Conservation (phyloP, 35 echinoderm and acorn worm genomes). For the Ophioderma brevispina region DNA sequence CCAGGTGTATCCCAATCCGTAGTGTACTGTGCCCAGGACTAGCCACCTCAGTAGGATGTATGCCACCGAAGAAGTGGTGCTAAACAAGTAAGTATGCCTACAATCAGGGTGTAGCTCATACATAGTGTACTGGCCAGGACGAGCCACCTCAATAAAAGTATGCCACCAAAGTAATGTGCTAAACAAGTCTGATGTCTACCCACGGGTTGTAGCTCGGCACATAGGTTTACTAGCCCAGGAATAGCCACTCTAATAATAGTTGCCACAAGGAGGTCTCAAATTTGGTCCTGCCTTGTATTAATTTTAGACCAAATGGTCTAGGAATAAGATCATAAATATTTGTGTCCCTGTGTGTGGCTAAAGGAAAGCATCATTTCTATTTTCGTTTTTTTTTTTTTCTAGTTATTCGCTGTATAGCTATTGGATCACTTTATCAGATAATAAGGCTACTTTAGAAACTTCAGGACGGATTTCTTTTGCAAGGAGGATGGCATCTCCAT, state of each 20-base stretch:
- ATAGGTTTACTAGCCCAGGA: background rate
- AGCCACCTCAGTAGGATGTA: conserved; percentile 83
- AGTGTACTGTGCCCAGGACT: conserved; percentile 94
- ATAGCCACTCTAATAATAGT: background rate
- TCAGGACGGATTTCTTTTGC: background rate
- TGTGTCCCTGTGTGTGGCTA: background rate
- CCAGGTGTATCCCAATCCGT: conserved; percentile 73
- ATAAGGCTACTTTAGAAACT: background rate
- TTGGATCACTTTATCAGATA: background rate
- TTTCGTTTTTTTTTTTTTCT: too few species aligned
- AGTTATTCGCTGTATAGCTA: too few species aligned
- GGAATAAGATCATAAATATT: background rate
- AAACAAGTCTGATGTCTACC: background rate
- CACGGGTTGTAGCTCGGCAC: background rate
- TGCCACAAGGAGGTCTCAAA: too few species aligned
- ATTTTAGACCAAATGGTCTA: too few species aligned
- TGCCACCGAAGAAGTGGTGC: conserved; percentile 88
- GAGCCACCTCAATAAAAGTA: background rate
- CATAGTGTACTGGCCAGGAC: background rate
- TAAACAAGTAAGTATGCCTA: conserved; percentile 73
- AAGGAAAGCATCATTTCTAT: too few species aligned
- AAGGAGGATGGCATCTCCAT: background rate
- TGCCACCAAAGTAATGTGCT: background rate
- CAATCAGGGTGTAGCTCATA: background rate
- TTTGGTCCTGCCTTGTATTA: too few species aligned